Evolutionary conservation across 2,888 invertebrate genomes (phyloP), one percentile per base, ranked within the genome.

Genomic region (Acanthosepion esculentum): DNA sequence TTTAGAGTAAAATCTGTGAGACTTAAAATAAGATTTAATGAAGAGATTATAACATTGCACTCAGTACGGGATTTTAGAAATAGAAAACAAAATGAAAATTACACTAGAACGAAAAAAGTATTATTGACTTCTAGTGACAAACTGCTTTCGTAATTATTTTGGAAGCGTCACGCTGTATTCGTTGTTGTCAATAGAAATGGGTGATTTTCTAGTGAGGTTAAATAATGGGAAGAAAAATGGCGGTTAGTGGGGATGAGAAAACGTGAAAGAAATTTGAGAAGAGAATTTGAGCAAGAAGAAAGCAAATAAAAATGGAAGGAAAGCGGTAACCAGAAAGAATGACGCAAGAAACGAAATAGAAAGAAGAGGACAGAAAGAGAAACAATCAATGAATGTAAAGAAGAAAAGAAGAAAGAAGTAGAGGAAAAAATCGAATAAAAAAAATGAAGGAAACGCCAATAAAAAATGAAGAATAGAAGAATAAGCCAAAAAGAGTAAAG

Each of bases 271-370:
- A n/a, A 78, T 8, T 10, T 12, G 33, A 78, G 78, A 33, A 78
- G 23, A n/a, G 15, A 78, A 78, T n/a, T 33, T 15, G n/a, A n/a
- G 18, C 0, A 8, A 7, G n/a, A 78, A 3, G 8, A 12, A n/a
- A 33, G 1, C n/a, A 78, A 78, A 18, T 10, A n/a, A 29, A 29
- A 29, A 7, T 7, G 15, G 18, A 3, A 78, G 18, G 15, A n/a
- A 10, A n/a, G 10, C 1, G 10, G n/a, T n/a, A 78, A 29, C 0
- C n/a, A n/a, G n/a, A 2, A 29, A n/a, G 15, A 12, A 5, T 0
- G 29, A 29, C 7, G 29, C 2, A 26, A 78, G 26, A 8, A 78
- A 78, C 12, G 78, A n/a, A n/a, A 12, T 0, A n/a, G 33, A 1
- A n/a, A 78, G n/a, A 78, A n/a, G n/a, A 78, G 33, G 15, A 78